Evolutionary conservation across 2,113 vertebrate genomes (phyloP), one percentile per base, ranked within the genome.

Genomic region (Notarius quadriscutis): DNA sequence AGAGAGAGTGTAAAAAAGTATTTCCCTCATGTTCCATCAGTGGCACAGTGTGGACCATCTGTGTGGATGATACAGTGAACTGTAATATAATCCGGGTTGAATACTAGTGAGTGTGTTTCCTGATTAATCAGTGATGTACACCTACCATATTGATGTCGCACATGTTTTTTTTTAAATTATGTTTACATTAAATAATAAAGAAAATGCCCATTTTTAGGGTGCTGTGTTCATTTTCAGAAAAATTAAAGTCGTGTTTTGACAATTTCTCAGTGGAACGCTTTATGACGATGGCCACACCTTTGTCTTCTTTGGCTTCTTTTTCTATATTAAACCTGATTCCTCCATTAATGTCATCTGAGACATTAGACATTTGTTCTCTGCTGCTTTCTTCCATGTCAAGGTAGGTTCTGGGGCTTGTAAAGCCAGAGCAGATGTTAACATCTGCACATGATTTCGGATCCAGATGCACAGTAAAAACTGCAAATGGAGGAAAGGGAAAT

Each of bases 401-500:
- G 34, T 87, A 83, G 93, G 94, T 96, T 95, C 93, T 93, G 98
- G 97, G 98, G 97, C 96, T 96, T 95, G 96, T 99, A 98, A 99
- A 94, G 96, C 95, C 95, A 94, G 96, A 97, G 96, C 97, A 99
- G 98, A 97, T 99, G 97, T 97, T 97, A 97, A 97, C 98, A 97
- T 83, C 97, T 97, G 97, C 96, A 95, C 96, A 96, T 93, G 96
- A 97, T 98, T 97, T 97, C 97, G 97, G 96, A 98, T 97, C 95
- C 97, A 95, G 93, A 96, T 95, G 96, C 95, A 96, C 93, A 96
- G 95, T 98, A 98, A 99, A 86, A 98, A 96, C 95, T 97, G 96
- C n/a, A 65, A 50, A 67, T 96, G 89, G 93, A 94, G 97, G 97
- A 97, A 98, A 91, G 93, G 95, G 95, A 94, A 95, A 96, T 95